Evolutionary conservation across 64 coral and sea anemone species (phyloP).

Genomic region (Montipora capricornis): DNA sequence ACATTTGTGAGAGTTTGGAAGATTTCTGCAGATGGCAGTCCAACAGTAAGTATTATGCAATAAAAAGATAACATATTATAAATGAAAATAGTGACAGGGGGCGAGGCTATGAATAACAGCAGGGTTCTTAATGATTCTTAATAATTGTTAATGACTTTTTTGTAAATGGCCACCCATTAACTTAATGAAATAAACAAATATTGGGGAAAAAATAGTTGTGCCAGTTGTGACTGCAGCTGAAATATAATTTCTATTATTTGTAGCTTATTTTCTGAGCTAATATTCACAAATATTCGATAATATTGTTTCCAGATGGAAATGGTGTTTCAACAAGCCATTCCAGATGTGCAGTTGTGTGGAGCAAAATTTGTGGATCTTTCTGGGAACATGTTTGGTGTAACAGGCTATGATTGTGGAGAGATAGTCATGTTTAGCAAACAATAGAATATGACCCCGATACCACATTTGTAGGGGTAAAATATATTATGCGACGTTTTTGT

Average conservation of each 20-base stretch:
- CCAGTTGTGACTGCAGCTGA: too few species aligned
- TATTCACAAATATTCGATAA: not conserved
- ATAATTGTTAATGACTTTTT: too few species aligned
- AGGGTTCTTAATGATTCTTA: too few species aligned
- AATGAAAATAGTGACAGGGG: too few species aligned
- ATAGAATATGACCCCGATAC: not conserved
- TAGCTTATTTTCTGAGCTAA: too few species aligned
- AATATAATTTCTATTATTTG: too few species aligned
- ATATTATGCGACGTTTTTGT: not conserved
- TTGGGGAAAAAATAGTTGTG: too few species aligned
- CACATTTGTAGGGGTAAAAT: not conserved
- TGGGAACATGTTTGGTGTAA: conserved; percentile 86
- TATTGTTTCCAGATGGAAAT: conserved; percentile 75
- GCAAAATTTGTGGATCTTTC: conserved; percentile 87
- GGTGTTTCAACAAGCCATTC: conserved; percentile 83
- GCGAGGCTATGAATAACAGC: too few species aligned
- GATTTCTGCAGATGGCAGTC: conserved; percentile 53
- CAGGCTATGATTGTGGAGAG: conserved; percentile 91
- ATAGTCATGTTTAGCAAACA: conserved; percentile 86
- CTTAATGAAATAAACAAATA: too few species aligned
- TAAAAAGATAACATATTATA: not conserved
- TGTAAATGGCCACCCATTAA: too few species aligned
- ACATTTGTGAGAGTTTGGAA: conserved; percentile 91
- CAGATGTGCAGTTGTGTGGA: conserved; percentile 90
- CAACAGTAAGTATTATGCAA: conserved; percentile 51